Evolutionary conservation across 2,113 vertebrate species (phyloP).

Genomic region (Scopus umbretta): DNA sequence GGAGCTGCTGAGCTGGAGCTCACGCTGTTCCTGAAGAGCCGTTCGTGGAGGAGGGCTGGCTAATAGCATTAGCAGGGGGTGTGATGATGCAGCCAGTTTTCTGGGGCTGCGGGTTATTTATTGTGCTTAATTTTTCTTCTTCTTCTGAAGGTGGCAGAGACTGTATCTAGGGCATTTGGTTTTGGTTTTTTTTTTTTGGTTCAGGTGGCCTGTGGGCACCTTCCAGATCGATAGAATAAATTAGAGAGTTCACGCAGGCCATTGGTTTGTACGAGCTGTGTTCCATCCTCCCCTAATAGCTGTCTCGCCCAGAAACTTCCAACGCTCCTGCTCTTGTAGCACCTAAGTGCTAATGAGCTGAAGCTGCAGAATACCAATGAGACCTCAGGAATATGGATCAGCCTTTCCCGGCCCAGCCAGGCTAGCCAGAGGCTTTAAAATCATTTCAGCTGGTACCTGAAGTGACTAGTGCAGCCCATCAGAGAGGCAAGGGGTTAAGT

Average conservation of each 20-base stretch:
- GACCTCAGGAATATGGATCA: neutral
- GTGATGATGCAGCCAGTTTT: slow-evolving; percentile 24
- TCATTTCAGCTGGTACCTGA: neutral
- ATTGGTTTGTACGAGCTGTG: neutral
- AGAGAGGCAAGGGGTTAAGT: neutral
- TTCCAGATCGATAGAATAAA: neutral
- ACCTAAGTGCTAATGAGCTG: slow-evolving; percentile 41
- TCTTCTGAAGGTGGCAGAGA: neutral
- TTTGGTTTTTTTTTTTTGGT: neutral
- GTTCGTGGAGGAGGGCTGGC: neutral
- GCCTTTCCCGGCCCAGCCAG: neutral
- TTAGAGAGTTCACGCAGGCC: neutral
- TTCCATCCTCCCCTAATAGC: slow-evolving; percentile 27
- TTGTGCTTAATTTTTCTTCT: neutral
- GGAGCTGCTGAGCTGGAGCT: slow-evolving; percentile 9
- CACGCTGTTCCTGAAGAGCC: neutral
- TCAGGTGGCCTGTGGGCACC: neutral
- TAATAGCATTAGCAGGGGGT: neutral
- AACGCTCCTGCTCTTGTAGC: neutral
- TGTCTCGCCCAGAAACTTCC: slow-evolving; percentile 24
- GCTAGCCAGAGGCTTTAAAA: neutral
- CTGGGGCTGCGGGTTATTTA: slow-evolving; percentile 24
- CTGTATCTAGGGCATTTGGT: neutral
- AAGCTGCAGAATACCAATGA: slow-evolving; percentile 30
- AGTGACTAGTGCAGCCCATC: neutral